phyloP scores from a whole-genome alignment of 2,797 vertebrate species.

The Sebastes hubbsi region DNA sequence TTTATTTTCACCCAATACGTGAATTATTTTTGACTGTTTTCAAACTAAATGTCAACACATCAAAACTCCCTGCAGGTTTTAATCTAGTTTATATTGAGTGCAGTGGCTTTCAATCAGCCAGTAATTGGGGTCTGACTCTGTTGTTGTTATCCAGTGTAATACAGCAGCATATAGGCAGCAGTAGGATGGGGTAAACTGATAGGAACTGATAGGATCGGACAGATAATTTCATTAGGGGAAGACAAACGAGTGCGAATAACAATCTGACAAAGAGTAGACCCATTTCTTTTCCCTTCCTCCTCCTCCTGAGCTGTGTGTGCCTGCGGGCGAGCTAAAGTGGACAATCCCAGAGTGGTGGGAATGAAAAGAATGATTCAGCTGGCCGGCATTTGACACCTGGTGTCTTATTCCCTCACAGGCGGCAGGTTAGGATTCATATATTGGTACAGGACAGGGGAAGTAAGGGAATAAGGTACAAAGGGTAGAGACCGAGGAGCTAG shows the following conservation, averaged over 20 bases:
- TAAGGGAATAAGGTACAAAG: background rate
- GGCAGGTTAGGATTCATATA: conserved; percentile 18
- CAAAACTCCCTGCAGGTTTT: background rate
- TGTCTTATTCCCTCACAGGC: conserved; percentile 22
- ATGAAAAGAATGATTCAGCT: conserved; percentile 45
- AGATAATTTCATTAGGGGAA: background rate
- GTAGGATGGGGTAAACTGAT: background rate
- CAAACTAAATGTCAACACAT: background rate
- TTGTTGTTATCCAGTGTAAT: background rate
- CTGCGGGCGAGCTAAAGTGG: conserved; percentile 28
- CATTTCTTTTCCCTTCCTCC: conserved; percentile 11
- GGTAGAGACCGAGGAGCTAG: background rate
- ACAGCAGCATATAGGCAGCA: background rate
- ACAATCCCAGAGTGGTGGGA: conserved; percentile 40
- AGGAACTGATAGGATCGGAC: conserved; percentile 8
- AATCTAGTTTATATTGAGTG: background rate
- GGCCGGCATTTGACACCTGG: conserved; percentile 25
- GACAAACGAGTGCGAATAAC: conserved; percentile 1
- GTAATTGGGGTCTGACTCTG: background rate
- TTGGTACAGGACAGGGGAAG: background rate
- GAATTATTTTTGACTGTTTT: background rate
- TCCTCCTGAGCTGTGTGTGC: conserved; percentile 21
- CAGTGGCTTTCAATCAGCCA: background rate
- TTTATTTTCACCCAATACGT: background rate
- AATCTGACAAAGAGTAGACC: conserved; percentile 15